A percentile compares a stretch with the other conserved stretches of the same genome.
These are phyloP conservation scores for Eristalinus sepulchralis DNA, from an alignment of 2,888 invertebrate genomes.

Conservation along the genomic window DNA sequence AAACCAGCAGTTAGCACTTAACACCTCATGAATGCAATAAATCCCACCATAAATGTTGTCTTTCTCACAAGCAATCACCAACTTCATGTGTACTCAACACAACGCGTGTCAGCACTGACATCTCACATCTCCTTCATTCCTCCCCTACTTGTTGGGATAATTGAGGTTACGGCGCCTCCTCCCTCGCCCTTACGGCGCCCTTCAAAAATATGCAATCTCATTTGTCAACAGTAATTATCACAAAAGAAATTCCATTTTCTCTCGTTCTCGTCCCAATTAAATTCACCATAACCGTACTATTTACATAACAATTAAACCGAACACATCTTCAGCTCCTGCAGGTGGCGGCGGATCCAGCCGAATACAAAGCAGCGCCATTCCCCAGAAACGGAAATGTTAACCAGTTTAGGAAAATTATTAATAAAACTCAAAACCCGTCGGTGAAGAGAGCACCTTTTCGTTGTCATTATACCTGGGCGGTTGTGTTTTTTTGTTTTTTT, in stretches of 20 bases:
- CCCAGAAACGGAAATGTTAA: conserved; percentile 32
- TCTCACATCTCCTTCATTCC: neutral
- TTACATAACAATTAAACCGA: conserved; percentile 56
- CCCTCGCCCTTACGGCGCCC: neutral
- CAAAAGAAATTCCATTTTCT: conserved; percentile 44
- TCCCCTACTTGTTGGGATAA: neutral
- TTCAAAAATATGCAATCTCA: conserved; percentile 45
- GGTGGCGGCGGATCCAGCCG: neutral
- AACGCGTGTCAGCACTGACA: neutral
- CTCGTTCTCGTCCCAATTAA: conserved; percentile 49
- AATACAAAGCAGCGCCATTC: neutral
- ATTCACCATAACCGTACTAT: conserved; percentile 42
- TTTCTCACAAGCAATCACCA: neutral
- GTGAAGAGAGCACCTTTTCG: neutral
- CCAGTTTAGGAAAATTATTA: conserved; percentile 26
- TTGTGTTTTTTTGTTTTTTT: neutral
- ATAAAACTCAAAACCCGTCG: neutral
- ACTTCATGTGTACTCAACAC: neutral
- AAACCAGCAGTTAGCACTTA: no score
- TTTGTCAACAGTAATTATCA: conserved; percentile 60
- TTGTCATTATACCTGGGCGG: conserved; percentile 14
- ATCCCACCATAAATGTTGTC: neutral
- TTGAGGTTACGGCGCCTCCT: neutral
- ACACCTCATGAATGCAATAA: neutral
- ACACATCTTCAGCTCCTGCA: neutral